Base-by-base conservation (phyloP, 2,113 vertebrate species). In the Seriola rivoliana region DNA sequence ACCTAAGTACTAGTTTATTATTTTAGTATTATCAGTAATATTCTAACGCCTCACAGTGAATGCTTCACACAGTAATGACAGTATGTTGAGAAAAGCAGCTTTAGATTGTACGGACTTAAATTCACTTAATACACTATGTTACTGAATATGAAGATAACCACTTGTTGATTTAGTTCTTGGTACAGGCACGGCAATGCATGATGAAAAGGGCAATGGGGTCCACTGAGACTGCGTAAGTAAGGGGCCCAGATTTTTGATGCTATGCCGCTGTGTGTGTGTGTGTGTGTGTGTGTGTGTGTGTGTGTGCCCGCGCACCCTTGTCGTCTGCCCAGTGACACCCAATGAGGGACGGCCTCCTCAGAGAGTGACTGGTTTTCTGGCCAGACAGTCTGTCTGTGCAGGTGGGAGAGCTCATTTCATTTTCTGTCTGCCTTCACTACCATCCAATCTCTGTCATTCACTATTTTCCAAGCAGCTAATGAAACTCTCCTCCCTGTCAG, bases 311-410 rank as follows among this genome's bases (percentile, higher is more conserved):
- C 59, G 80, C 54, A 60, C 46, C 50, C 71, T 38, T 88, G 86
- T 80, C 90, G 86, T 92, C 90, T 93, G 89, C 90, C 88, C 69
- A 77, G 92, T 91, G 92, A 93, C 83, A 91, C 87, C 78, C 86
- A 70, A 81, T 36, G 78, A 87, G 81, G 85, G 82, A 86, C 86
- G 77, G 77, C 85, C 83, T 88, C 85, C 86, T 89, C 84, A 57
- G 86, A 91, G 82, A 88, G 68, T 88, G 91, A 92, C 90, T 93
- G 91, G 89, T 86, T 86, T 87, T 79, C 67, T 88, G 85, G 81
- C 65, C 34, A 81, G 90, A 81, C 79, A 38, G 84, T 69, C 76
- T 80, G 71, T 88, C 82, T 79, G 78, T 85, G 80, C 82, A 86
- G 89, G 89, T 91, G 88, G 90, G 85, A 91, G 88, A 81, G 75